Evolutionary conservation across 2,113 vertebrate genomes (phyloP).

Genomic region (Trachemys scripta): DNA sequence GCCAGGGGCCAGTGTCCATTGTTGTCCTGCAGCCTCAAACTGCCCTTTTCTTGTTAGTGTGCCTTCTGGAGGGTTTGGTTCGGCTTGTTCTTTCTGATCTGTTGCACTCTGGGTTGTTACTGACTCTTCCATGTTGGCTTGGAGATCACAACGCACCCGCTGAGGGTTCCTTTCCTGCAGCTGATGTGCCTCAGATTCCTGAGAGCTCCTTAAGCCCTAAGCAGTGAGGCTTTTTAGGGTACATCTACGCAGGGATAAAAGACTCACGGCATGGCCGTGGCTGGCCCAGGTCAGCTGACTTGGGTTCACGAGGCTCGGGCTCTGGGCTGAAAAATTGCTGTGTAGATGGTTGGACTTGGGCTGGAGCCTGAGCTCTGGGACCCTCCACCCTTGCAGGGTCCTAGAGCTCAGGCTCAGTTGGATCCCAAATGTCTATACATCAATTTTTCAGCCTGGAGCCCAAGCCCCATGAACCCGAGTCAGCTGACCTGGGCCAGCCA

Average conservation of each 20-base stretch:
- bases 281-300: background rate
- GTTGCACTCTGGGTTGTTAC: background rate
- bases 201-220: background rate
- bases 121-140: background rate
- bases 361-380: background rate
- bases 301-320: background rate
- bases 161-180: background rate
- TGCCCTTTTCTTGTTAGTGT: background rate
- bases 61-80: background rate
- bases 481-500: too few species aligned
- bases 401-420: too few species aligned
- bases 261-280: background rate
- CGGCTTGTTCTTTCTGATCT: background rate
- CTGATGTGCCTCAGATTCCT: background rate
- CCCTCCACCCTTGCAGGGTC: too few species aligned
- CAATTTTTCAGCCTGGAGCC: too few species aligned
- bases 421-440: too few species aligned
- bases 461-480: too few species aligned
- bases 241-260: background rate
- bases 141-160: accelerated
- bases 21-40: background rate
- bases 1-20: background rate
- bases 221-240: background rate
- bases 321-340: background rate
- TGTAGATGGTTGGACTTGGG: background rate